Base-by-base conservation (phyloP, 2,797 vertebrate genomes). In the Oreochromis grahami region DNA sequence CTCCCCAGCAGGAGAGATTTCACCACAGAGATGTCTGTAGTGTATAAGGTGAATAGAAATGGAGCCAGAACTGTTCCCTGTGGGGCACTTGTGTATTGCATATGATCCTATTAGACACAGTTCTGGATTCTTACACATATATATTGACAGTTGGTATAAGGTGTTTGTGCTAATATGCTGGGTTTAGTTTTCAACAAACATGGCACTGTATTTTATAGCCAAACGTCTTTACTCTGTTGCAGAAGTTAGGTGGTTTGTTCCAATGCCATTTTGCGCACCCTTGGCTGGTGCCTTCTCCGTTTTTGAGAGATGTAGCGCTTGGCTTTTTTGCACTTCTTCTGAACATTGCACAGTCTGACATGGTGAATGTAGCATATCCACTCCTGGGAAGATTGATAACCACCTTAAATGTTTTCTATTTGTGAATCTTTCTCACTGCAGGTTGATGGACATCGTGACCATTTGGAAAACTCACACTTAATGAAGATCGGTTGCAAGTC, bases 161-260 rank as follows among this genome's bases (percentile, higher is more conserved):
- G 21, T 15, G 63, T 43, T 68, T 68, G 36, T 43, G 36, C 13
- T 68, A 41, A 68, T 68, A 41, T 24, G 63, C 5, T 65, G 19
- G 0, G 36, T 68, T 68, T 68, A 36, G 32, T 60, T 36, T 36
- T 63, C 4, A 0, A 0, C 0, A n/a, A 60, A 36, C 9, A 0
- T 60, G 36, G 7, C 36, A 41, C 60, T 24, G 4, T 41, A 21
- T 41, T 24, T 0, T 41, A 41, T 24, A 14, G 36, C 36, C 63
- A 24, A 9, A 68, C 3, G 6, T 51, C 50, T 51, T 10, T 5
- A 52, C 19, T 52, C 3, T 52, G 19, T 51, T 51, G 2, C 19
- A 21, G 19, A 21, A 10, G 8, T 52, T n/a, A 5, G n/a, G 19
- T 52, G 50, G 50, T 52, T 52, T 11, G 50, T 52, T 52, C 19